Percentiles rank a stretch among this genome's conserved stretches.
These are phyloP conservation scores for Cyphomyrus discorhynchus DNA, from an alignment of 2,113 vertebrate species.

Conservation along the genomic window DNA sequence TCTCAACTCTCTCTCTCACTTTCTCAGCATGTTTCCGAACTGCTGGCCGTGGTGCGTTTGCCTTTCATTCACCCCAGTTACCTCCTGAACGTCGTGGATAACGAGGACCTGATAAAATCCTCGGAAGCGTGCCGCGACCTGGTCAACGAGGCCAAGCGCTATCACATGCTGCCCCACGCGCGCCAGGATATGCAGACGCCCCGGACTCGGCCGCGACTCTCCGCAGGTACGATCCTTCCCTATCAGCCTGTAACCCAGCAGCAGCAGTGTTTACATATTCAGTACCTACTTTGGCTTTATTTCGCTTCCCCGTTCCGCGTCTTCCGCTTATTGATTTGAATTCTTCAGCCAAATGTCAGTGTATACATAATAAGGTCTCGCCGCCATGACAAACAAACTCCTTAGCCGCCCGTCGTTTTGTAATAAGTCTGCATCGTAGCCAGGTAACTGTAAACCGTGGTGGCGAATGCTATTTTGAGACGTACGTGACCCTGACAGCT, in stretches of 20 bases:
- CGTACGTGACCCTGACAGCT: neutral
- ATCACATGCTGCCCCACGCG: conserved; percentile 97
- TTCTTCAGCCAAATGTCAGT: conserved; percentile 10
- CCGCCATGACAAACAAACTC: neutral
- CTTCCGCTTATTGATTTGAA: neutral
- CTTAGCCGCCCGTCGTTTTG: neutral
- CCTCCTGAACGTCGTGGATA: conserved; percentile 95
- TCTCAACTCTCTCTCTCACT: conserved; percentile 14
- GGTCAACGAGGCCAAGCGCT: conserved; percentile 95
- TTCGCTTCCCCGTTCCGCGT: neutral
- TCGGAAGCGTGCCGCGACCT: conserved; percentile 94
- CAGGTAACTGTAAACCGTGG: neutral
- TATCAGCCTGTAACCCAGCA: neutral
- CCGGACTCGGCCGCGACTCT: conserved; percentile 84
- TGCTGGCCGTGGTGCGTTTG: conserved; percentile 85
- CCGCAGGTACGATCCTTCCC: conserved; percentile 70
- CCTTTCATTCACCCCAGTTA: conserved; percentile 99
- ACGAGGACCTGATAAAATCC: conserved; percentile 95
- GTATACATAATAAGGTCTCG: neutral
- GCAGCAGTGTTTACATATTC: neutral
- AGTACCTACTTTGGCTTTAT: neutral
- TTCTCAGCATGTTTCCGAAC: conserved; percentile 76
- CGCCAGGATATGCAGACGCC: conserved; percentile 97
- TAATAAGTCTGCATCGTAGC: neutral
- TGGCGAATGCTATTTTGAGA: neutral